A percentile compares a stretch with the other conserved stretches of the same genome.
Evolutionary conservation across 2,888 invertebrate species (phyloP).

Genomic region (Mesorhabditis spiculigera): DNA sequence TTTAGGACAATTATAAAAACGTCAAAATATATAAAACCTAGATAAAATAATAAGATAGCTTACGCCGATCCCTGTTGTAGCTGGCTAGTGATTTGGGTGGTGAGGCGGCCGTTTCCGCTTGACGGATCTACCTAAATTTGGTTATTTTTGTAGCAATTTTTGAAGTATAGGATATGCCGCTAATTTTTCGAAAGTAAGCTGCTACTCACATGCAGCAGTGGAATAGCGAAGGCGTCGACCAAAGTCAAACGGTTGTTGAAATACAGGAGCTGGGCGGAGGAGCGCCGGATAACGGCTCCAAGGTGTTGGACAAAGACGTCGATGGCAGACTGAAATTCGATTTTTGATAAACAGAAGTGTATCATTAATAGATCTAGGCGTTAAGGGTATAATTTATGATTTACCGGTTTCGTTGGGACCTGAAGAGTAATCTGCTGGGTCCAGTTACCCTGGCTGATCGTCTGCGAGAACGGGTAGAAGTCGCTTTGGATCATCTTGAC

Average conservation of each 20-base stretch:
- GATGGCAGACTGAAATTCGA: constrained; percentile 32
- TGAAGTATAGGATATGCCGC: too few relatives aligned
- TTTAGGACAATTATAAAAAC: too few relatives aligned
- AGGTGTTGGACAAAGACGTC: constrained; percentile 48
- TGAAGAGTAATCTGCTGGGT: constrained; percentile 27
- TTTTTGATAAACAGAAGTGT: too few relatives aligned
- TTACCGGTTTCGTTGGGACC: constrained; percentile 40
- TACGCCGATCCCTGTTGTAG: neutral
- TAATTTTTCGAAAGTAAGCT: neutral
- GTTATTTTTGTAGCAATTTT: neutral
- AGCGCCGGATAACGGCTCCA: constrained; percentile 34
- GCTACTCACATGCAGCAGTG: neutral
- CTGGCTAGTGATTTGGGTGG: neutral
- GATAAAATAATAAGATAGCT: neutral
- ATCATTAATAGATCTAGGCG: too few relatives aligned
- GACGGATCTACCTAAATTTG: neutral
- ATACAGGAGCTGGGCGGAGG: constrained; percentile 24
- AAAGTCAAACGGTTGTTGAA: constrained; percentile 32
- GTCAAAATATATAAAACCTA: too few relatives aligned
- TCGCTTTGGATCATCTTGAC: constrained; percentile 39
- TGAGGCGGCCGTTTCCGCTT: neutral
- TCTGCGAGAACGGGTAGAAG: constrained; percentile 30
- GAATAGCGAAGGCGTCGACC: constrained; percentile 15
- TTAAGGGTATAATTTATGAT: too few relatives aligned
- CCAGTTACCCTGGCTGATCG: constrained; percentile 37